phyloP scores from a whole-genome alignment of 2,797 vertebrate genomes.

The Galaxias olidus region DNA sequence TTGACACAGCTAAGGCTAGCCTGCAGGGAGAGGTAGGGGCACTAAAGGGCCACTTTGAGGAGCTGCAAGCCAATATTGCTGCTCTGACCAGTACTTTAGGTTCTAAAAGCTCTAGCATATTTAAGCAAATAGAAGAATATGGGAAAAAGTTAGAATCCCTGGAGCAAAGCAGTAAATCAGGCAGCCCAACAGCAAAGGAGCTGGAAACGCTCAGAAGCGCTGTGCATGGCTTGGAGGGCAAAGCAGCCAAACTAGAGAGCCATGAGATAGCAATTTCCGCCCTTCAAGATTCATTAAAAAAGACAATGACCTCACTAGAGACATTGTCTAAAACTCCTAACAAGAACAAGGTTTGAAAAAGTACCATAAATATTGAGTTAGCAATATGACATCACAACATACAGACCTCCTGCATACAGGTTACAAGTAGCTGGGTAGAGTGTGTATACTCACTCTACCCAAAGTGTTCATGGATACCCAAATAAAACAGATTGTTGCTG shows the following conservation, averaged over 20 bases:
- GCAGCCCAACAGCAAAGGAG: slow-evolving; percentile 76
- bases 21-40: slow-evolving; percentile 69
- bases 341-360: slow-evolving; percentile 43
- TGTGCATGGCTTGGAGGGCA: slow-evolving; percentile 75
- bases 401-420: not conserved
- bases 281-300: slow-evolving; percentile 75
- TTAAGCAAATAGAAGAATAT: slow-evolving; percentile 45
- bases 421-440: too few species aligned
- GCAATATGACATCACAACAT: slow-evolving; percentile 16
- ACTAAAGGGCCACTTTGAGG: slow-evolving; percentile 70
- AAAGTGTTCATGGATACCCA: too few species aligned
- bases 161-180: slow-evolving; percentile 35
- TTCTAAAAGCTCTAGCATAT: slow-evolving; percentile 47
- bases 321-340: slow-evolving; percentile 72
- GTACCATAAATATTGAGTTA: not conserved
- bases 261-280: slow-evolving; percentile 78
- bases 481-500: too few species aligned
- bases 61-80: slow-evolving; percentile 67
- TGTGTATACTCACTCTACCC: too few species aligned
- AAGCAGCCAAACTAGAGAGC: slow-evolving; percentile 82
- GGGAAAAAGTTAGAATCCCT: slow-evolving; percentile 41
- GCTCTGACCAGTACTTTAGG: slow-evolving; percentile 63
- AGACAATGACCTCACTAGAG: slow-evolving; percentile 77
- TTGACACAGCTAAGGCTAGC: slow-evolving; percentile 58
- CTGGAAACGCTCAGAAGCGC: slow-evolving; percentile 79